Base-by-base conservation (phyloP, 37 sponge, comb jelly and placozoan genomes). In the Eunapius fragilis region DNA sequence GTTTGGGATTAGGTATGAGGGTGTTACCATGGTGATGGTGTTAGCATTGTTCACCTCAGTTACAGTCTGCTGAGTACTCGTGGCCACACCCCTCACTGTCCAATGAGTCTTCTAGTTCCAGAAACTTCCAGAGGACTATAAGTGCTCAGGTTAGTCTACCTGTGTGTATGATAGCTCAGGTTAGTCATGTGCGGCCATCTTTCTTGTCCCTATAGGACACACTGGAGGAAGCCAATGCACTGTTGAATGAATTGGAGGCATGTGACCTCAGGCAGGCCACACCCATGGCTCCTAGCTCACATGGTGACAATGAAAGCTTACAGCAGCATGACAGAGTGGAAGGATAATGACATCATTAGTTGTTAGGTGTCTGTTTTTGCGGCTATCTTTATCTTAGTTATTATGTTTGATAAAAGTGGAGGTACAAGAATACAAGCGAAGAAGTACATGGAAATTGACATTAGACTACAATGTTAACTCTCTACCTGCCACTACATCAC, bases 111-210 rank as follows among this genome's bases (percentile, higher is more conserved):
- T 84, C 96, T 22, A 37, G 70, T 33, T 86, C 87, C 71, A 92
- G 87, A 49, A 77, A 83, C 26, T 91, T 98, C 80, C 97, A 96
- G 86, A 79, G 99, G 69, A 97, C 97, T 3, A 71, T 87, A 31
- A 96, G 97, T 93, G 97, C 96, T 45, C 96, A 97, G 96, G 97
- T 97, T 70, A 0, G 38, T 2, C 23, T 17, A 13, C 58, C 2
- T 17, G n/a, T n/a, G n/a, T n/a, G n/a, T 3, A 71, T 87, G 31
- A 96, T 95, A 91, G 97, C 96, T 45, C 96, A 97, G 96, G 97
- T 97, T 70, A 0, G 38, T 2, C 23, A 2, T 17, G 27, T 31
- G 67, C 33, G 58, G 25, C 14, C 25, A 22, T 75, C 14, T 48
- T 84, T 10, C 58, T 25, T 23, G 36, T n/a, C 47, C 5, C 41